phyloP scores from a whole-genome alignment of 1,140 invertebrate genomes.

The Caenorhabditis latens region DNA sequence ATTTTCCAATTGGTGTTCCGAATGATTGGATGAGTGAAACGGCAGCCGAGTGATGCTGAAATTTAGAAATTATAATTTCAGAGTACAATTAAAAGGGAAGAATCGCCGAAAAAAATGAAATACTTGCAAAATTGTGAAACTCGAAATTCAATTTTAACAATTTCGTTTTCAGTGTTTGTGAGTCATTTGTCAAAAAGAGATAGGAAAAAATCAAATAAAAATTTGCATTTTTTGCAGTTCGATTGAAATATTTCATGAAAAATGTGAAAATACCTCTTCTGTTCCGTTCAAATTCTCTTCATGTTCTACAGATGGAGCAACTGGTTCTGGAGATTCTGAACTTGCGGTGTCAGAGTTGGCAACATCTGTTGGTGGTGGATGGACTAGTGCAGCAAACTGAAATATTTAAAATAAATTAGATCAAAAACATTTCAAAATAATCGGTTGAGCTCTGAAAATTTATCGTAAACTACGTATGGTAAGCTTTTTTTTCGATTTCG shows the following conservation, averaged over 20 bases:
- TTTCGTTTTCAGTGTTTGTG: not conserved
- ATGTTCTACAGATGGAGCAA: not conserved
- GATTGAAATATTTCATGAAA: not conserved
- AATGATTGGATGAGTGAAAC: conserved; percentile 32
- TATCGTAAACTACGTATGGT: too few species aligned
- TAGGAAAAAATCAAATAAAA: not conserved
- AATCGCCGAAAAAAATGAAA: not conserved
- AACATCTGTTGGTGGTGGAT: conserved; percentile 15
- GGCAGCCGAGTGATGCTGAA: conserved; percentile 12
- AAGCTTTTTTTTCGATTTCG: too few species aligned
- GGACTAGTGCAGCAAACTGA: conserved; percentile 24
- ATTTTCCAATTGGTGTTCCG: conserved; percentile 2
- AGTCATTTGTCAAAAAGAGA: conserved; percentile 22
- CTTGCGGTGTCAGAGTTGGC: conserved; percentile 28
- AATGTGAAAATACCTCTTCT: not conserved
- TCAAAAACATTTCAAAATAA: not conserved
- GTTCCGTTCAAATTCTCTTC: not conserved
- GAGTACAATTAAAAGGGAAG: not conserved
- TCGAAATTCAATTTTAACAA: conserved; percentile 26
- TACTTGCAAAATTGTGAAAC: not conserved
- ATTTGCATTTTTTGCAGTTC: conserved; percentile 50
- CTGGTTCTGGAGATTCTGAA: conserved; percentile 38
- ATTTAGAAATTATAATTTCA: not conserved
- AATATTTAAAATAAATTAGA: not conserved
- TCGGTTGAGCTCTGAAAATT: too few species aligned